phyloP scores from a whole-genome alignment of 2,797 vertebrate genomes.

The Podarcis lilfordi region DNA sequence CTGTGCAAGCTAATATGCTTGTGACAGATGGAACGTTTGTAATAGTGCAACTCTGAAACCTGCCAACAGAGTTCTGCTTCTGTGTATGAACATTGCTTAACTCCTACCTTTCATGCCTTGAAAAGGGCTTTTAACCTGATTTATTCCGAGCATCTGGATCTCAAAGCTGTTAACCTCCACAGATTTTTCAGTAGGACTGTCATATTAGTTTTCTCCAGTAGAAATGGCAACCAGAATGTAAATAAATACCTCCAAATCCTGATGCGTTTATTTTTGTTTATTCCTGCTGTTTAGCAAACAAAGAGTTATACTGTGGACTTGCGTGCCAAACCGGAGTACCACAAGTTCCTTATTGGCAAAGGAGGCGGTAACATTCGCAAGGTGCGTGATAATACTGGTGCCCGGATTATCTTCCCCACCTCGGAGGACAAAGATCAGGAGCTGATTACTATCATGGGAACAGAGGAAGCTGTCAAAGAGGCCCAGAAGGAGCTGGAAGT shows the following conservation, averaged over 20 bases:
- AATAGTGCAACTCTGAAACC: too few relatives aligned
- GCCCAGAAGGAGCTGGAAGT: conserved; percentile 94
- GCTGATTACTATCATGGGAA: conserved; percentile 96
- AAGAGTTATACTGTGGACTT: conserved; percentile 96
- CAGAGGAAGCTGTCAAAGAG: conserved; percentile 93
- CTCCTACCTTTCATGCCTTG: background rate
- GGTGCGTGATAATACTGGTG: conserved; percentile 95
- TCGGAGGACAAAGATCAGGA: conserved; percentile 96
- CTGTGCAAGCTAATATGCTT: too few relatives aligned
- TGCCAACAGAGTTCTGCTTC: background rate
- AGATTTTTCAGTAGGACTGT: fast-evolving
- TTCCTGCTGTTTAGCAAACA: conserved; percentile 86
- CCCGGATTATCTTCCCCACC: conserved; percentile 95
- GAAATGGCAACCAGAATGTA: background rate
- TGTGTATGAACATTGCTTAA: background rate
- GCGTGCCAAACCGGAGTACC: conserved; percentile 96
- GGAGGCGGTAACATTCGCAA: conserved; percentile 97
- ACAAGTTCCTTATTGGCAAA: conserved; percentile 98
- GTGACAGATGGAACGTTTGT: too few relatives aligned
- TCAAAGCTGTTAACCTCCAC: background rate
- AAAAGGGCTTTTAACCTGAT: background rate
- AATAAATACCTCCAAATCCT: background rate
- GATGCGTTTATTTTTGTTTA: background rate
- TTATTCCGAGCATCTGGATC: background rate
- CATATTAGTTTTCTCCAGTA: background rate